These are phyloP conservation scores for Zapus hudsonius DNA, from an alignment of 2,113 vertebrate genomes.

Conservation along the genomic window DNA sequence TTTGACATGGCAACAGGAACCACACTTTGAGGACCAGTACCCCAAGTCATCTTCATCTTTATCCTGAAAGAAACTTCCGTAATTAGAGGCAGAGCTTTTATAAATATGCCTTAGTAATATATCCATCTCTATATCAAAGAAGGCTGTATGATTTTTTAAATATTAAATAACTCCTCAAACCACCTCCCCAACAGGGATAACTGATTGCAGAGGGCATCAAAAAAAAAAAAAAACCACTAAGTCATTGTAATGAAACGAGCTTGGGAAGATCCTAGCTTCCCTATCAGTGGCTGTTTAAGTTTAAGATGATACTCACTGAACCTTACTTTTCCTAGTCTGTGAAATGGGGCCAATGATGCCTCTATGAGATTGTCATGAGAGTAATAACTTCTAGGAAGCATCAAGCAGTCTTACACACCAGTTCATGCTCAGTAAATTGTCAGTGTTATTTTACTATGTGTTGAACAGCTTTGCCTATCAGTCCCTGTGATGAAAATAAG, in stretches of 20 bases:
- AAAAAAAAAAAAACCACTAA: not conserved
- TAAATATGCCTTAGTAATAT: not conserved
- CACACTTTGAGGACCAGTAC: not conserved
- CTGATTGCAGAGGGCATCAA: not conserved
- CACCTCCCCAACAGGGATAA: not conserved
- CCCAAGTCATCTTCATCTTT: not conserved
- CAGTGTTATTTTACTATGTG: not conserved
- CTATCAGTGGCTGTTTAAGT: not conserved
- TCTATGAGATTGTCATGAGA: not conserved
- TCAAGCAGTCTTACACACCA: too few relatives aligned
- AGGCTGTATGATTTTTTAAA: constrained; percentile 21
- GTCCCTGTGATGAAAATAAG: not conserved
- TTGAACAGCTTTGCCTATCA: not conserved
- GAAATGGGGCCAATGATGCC: not conserved
- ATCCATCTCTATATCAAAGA: not conserved
- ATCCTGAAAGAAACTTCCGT: not conserved
- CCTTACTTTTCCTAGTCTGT: not conserved
- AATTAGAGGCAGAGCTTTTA: not conserved
- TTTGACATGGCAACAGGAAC: not conserved
- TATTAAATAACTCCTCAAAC: not conserved
- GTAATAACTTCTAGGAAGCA: too few relatives aligned
- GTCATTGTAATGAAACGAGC: not conserved
- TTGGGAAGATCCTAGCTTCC: not conserved
- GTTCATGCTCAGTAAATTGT: not conserved
- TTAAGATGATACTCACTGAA: not conserved